These are phyloP conservation scores for Stegastes partitus DNA, from an alignment of 2,113 vertebrate genomes.

Conservation along the genomic window DNA sequence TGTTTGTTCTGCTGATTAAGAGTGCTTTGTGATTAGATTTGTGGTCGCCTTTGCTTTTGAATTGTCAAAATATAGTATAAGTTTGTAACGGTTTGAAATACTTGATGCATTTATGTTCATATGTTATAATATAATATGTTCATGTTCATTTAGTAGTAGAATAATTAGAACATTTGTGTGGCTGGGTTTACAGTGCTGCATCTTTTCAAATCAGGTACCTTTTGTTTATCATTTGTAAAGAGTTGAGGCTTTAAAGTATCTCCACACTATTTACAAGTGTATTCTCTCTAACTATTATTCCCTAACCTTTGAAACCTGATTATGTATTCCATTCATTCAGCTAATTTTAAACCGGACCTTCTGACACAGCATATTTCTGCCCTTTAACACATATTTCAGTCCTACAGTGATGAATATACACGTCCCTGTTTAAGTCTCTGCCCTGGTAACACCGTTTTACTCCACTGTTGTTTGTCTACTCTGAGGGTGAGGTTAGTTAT, in stretches of 20 bases:
- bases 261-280: background rate
- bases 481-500: slow-evolving; percentile 35
- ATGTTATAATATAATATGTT: too few relatives aligned
- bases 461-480: slow-evolving; percentile 7
- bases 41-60: too few relatives aligned
- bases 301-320: background rate
- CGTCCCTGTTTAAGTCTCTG: background rate
- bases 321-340: background rate
- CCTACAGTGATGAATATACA: background rate
- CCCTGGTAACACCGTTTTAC: background rate
- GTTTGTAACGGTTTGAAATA: too few relatives aligned
- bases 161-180: background rate
- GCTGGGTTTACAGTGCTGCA: background rate
- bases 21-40: too few relatives aligned
- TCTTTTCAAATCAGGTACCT: background rate
- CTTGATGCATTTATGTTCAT: too few relatives aligned
- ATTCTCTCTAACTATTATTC: background rate
- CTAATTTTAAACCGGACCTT: background rate
- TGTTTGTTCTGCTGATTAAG: background rate
- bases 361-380: background rate
- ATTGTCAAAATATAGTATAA: too few relatives aligned
- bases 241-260: background rate
- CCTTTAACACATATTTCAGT: background rate
- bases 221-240: slow-evolving; percentile 1
- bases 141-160: background rate